Evolutionary conservation across 23 tunicate genomes (phyloP).

Genomic region (Corella eumyota): DNA sequence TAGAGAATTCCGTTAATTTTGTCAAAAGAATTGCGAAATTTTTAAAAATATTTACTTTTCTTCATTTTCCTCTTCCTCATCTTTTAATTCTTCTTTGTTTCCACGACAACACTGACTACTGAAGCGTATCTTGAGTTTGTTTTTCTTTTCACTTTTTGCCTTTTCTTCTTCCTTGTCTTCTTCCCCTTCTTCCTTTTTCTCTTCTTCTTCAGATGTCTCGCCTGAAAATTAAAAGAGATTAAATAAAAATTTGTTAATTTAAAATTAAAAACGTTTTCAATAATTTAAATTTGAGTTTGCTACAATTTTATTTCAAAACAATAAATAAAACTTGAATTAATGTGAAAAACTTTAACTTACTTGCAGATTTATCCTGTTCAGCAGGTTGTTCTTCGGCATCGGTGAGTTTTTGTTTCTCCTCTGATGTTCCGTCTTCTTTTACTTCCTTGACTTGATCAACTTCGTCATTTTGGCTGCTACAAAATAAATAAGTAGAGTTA

Average conservation of each 20-base stretch:
- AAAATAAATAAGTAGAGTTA: neutral
- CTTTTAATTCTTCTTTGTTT: constrained; percentile 32
- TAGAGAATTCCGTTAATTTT: neutral
- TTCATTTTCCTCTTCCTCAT: constrained; percentile 18
- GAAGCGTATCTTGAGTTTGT: constrained; percentile 12
- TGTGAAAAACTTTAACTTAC: constrained; percentile 5
- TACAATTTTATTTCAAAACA: constrained; percentile 1
- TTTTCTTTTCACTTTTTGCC: constrained; percentile 16
- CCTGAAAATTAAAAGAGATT: no score
- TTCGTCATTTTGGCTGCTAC: constrained; percentile 19
- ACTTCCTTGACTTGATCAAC: constrained; percentile 60
- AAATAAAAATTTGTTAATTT: no score
- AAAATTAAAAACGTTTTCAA: no score
- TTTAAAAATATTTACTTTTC: no score
- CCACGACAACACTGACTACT: constrained; percentile 43
- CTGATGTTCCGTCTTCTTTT: constrained; percentile 66
- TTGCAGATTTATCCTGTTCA: constrained; percentile 5
- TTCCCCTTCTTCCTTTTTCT: constrained; percentile 4
- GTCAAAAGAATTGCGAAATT: neutral
- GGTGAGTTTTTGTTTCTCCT: constrained; percentile 66
- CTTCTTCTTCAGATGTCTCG: constrained; percentile 7
- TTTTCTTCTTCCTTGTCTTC: constrained; percentile 7
- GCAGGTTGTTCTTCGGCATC: constrained; percentile 65
- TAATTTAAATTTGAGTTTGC: neutral
- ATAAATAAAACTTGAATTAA: no score